Percentiles rank a stretch among this genome's conserved stretches.
Evolutionary conservation across 2,888 invertebrate genomes (phyloP).

Genomic region (Clusia tigrina): DNA sequence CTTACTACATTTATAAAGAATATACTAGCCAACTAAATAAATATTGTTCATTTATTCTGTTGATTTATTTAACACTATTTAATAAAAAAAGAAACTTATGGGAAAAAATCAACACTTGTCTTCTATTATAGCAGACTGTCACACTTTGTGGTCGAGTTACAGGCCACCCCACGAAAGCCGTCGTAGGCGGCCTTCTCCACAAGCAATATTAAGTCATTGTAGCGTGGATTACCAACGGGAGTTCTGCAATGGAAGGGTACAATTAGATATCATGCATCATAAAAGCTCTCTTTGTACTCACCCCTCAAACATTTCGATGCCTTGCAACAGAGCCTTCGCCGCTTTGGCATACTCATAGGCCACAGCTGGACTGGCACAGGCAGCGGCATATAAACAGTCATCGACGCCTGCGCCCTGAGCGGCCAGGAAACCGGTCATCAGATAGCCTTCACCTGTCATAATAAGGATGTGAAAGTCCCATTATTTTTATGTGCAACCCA

Average conservation of each 20-base stretch:
- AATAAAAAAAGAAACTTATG: not conserved
- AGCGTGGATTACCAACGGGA: slow-evolving; percentile 66
- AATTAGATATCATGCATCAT: not conserved
- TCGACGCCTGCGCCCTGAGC: slow-evolving; percentile 79
- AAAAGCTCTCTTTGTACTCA: slow-evolving; percentile 54
- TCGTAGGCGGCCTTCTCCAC: slow-evolving; percentile 74
- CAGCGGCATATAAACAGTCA: slow-evolving; percentile 77
- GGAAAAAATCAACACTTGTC: not conserved
- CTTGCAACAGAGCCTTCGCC: slow-evolving; percentile 78
- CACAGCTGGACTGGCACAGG: slow-evolving; percentile 75
- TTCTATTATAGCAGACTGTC: slow-evolving; percentile 46
- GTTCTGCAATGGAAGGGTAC: slow-evolving; percentile 37
- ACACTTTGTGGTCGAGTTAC: slow-evolving; percentile 69
- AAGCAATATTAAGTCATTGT: slow-evolving; percentile 71
- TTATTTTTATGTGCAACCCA: not conserved
- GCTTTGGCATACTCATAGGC: slow-evolving; percentile 80
- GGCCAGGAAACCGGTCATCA: slow-evolving; percentile 67
- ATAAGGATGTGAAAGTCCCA: not conserved
- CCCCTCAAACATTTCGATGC: slow-evolving; percentile 74
- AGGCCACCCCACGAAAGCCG: slow-evolving; percentile 70
- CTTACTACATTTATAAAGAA: not conserved
- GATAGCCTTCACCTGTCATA: slow-evolving; percentile 75
- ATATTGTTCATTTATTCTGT: slow-evolving; percentile 19
- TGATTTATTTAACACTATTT: no score
- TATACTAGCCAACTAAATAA: slow-evolving; percentile 9